These are phyloP conservation scores for Oncorhynchus keta DNA, from an alignment of 2,113 vertebrate genomes.

Conservation along the genomic window DNA sequence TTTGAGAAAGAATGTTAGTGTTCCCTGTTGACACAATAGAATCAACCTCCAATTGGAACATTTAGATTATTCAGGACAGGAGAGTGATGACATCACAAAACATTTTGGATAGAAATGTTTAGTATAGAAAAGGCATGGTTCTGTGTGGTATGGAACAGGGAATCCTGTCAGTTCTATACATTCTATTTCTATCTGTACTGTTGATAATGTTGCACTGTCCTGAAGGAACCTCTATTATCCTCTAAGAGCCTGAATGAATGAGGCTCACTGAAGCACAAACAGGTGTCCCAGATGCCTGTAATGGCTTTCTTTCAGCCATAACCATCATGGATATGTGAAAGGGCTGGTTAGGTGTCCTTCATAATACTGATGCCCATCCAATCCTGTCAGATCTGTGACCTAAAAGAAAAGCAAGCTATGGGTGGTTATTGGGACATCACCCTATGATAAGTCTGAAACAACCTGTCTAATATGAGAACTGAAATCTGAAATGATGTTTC, in stretches of 20 bases:
- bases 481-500: too few relatives aligned
- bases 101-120: too few relatives aligned
- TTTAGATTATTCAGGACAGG: neutral
- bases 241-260: neutral
- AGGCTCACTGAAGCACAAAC: neutral
- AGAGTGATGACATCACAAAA: too few relatives aligned
- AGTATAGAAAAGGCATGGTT: too few relatives aligned
- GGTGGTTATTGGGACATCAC: neutral
- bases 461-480: too few relatives aligned
- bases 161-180: too few relatives aligned
- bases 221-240: too few relatives aligned
- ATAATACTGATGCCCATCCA: neutral
- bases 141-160: too few relatives aligned
- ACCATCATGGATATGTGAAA: neutral
- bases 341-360: neutral
- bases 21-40: constrained; percentile 48
- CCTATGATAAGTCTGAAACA: too few relatives aligned
- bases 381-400: neutral
- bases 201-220: too few relatives aligned
- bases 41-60: neutral
- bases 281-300: neutral
- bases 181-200: too few relatives aligned
- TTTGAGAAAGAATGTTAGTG: constrained; percentile 57
- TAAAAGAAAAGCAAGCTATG: neutral
- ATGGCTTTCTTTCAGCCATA: neutral